Evolutionary conservation across 2,888 invertebrate genomes (phyloP), one percentile per base, ranked within the genome.

Genomic region (Temnothorax unifasciatus): DNA sequence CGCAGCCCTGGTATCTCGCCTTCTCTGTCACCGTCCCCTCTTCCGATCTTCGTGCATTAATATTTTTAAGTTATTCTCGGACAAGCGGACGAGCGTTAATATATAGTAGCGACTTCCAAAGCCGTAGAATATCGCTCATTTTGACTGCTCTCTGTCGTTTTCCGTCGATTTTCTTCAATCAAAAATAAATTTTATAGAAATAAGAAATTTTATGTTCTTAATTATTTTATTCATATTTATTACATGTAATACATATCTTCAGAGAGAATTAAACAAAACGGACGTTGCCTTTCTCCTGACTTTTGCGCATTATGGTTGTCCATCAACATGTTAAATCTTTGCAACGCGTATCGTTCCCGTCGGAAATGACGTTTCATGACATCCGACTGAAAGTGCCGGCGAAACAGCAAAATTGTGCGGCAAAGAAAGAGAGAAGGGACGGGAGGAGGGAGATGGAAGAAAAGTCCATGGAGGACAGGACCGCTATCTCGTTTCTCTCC

Each of bases 401-500:
- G 57, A 74, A 82, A 84, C 84, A 25, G 81, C 54, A 44, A 73
- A 64, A 82, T 73, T 61, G 44, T 47, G 25, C 54, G 47, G 52
- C 61, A 21, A 63, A 52, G 81, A 69, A 71, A 50, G 85, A 82
- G 59, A 74, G 75, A 50, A 50, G 52, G 50, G 29, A 21, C 54
- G 52, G 18, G 15, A 25, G 4, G n/a, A 47, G 66, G 44, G 59
- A 74, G 66, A 68, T 29, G 82, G 59, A 66, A 61, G 83, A 75
- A 82, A 61, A 81, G 25, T 75, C 54, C 84, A 18, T 63, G 84
- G 74, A 82, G 74, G 68, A 74, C 74, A 68, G 68, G 61, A 84
- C 84, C 84, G 84, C 84, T 84, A 82, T 84, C 75, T 83, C 75
- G 74, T 75, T 75, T 85, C 74, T 83, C 84, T 83, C 66, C 50